Conservation (phyloP, 23 tunicate species). For the Phallusia fumigata region DNA sequence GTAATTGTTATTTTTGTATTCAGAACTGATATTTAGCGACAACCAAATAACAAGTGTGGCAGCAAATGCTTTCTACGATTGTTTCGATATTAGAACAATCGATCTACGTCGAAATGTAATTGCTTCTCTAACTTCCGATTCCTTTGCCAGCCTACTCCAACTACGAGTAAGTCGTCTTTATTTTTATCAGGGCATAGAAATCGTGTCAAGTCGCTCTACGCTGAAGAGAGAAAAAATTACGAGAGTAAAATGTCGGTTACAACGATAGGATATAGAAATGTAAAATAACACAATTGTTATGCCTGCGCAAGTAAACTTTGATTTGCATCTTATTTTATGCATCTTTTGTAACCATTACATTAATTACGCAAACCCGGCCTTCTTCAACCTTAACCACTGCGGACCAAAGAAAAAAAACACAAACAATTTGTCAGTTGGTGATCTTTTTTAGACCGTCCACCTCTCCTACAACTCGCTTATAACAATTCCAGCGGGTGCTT, state of each 20-base stretch:
- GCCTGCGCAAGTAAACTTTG: too few species aligned
- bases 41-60: slow-evolving; percentile 53
- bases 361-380: too few species aligned
- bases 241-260: too few species aligned
- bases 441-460: slow-evolving; percentile 52
- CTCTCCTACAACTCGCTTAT: slow-evolving; percentile 53
- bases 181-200: too few species aligned
- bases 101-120: slow-evolving; percentile 58
- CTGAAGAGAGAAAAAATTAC: too few species aligned
- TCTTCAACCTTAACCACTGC: background rate
- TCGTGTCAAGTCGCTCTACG: too few species aligned
- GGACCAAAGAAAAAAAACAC: background rate
- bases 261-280: too few species aligned
- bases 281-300: too few species aligned
- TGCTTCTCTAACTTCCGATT: slow-evolving; percentile 27
- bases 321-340: too few species aligned
- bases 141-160: slow-evolving; percentile 62
- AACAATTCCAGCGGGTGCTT: slow-evolving; percentile 57
- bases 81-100: slow-evolving; percentile 47
- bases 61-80: slow-evolving; percentile 57
- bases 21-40: slow-evolving; percentile 72
- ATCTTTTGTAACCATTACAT: too few species aligned
- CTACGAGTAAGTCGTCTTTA: slow-evolving; percentile 48
- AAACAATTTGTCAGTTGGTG: background rate
- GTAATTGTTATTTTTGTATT: background rate